Evolutionary conservation across 2,888 invertebrate genomes (phyloP).

Genomic region (Melipona beecheii): DNA sequence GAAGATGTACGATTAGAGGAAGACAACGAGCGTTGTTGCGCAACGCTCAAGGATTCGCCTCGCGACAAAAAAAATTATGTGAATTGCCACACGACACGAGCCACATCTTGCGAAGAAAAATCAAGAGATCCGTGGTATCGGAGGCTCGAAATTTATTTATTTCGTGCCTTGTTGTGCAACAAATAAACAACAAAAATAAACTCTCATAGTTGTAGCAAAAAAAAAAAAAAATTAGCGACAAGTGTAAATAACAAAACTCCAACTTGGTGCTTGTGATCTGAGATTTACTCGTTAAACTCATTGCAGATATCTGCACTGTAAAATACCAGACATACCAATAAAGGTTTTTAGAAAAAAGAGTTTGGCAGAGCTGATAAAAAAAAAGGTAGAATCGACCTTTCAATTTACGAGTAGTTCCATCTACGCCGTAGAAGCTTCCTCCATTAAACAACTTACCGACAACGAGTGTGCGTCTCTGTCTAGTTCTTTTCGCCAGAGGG

Average conservation of each 20-base stretch:
- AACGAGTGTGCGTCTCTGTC: neutral
- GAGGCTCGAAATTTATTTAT: neutral
- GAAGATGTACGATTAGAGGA: constrained; percentile 65
- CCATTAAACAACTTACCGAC: neutral
- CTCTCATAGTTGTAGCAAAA: too few relatives aligned
- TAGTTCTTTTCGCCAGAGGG: neutral
- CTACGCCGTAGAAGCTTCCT: neutral
- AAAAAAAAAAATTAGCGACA: too few relatives aligned
- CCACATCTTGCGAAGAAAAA: neutral
- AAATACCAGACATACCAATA: too few relatives aligned
- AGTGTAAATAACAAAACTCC: too few relatives aligned
- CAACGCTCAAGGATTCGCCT: constrained; percentile 58
- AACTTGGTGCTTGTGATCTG: too few relatives aligned
- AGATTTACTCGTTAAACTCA: too few relatives aligned
- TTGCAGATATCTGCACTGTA: too few relatives aligned
- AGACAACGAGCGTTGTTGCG: constrained; percentile 53
- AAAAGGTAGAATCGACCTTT: neutral
- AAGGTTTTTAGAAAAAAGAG: too few relatives aligned
- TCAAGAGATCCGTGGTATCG: neutral
- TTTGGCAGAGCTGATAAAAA: neutral
- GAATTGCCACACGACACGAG: constrained; percentile 32
- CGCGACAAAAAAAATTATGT: constrained; percentile 51
- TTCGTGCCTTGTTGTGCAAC: too few relatives aligned
- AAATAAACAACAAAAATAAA: too few relatives aligned
- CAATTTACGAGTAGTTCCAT: neutral